These are phyloP conservation scores for Apamea crenata DNA, from an alignment of 2,888 invertebrate genomes.

Conservation along the genomic window DNA sequence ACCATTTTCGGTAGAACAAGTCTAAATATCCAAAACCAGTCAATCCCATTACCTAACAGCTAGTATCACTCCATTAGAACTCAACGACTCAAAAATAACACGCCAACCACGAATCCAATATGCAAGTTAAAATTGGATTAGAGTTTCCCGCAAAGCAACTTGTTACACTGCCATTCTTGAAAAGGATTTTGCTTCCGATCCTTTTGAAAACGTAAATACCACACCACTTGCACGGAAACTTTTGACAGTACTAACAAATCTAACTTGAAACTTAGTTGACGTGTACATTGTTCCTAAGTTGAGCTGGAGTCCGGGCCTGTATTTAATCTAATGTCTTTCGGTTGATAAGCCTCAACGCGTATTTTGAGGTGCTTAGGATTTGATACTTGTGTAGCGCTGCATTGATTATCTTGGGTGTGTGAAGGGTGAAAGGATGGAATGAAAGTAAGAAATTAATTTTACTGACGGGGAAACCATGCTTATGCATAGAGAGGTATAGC, in stretches of 20 bases:
- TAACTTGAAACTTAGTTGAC: constrained; percentile 56
- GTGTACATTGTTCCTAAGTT: constrained; percentile 45
- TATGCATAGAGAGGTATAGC: not conserved
- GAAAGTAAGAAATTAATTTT: not conserved
- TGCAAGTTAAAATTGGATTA: constrained; percentile 56
- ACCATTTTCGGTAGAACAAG: not conserved
- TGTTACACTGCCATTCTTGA: constrained; percentile 52
- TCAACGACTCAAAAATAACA: constrained; percentile 34
- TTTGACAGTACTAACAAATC: constrained; percentile 58
- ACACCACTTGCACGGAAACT: constrained; percentile 56
- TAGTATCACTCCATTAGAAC: constrained; percentile 28
- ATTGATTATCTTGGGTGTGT: constrained; percentile 29
- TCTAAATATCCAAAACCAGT: not conserved
- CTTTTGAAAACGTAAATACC: constrained; percentile 54
- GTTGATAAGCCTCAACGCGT: constrained; percentile 46
- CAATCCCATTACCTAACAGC: not conserved
- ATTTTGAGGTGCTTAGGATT: constrained; percentile 36
- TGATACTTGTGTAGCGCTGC: constrained; percentile 18
- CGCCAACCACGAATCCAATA: constrained; percentile 37
- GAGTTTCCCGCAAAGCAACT: constrained; percentile 51
- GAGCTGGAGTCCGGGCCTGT: constrained; percentile 50
- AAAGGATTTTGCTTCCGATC: constrained; percentile 47
- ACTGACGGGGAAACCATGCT: not conserved
- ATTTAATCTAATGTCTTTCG: constrained; percentile 52
- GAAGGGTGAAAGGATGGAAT: not conserved